phyloP scores from a whole-genome alignment of 2,113 vertebrate genomes.

The Genyomyrus donnyi region DNA sequence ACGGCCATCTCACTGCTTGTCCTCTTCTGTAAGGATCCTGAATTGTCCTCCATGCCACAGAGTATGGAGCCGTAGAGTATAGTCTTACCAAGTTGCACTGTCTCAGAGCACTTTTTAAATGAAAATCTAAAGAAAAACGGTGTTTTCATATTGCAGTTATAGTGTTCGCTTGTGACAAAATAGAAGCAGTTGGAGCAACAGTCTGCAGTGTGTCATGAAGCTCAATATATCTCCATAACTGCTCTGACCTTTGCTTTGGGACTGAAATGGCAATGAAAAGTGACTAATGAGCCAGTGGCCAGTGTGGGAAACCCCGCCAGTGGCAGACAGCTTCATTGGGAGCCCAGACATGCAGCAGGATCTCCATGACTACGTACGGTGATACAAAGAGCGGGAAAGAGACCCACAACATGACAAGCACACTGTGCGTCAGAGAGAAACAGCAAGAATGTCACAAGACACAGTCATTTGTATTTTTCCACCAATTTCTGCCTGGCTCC shows the following conservation, averaged over 20 bases:
- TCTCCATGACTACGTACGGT: conserved; percentile 8
- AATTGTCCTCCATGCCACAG: not conserved
- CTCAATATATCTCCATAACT: not conserved
- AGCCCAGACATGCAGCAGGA: not conserved
- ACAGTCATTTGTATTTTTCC: not conserved
- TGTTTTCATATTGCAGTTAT: not conserved
- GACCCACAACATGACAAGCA: not conserved
- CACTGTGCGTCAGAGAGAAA: not conserved
- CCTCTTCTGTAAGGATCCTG: not conserved
- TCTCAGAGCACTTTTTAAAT: not conserved
- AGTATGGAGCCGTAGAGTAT: not conserved
- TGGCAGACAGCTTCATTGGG: not conserved
- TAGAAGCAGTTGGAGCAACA: not conserved
- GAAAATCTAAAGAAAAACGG: not conserved
- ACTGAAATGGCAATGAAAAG: not conserved
- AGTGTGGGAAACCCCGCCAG: not conserved
- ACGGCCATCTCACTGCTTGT: not conserved
- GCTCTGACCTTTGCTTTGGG: not conserved
- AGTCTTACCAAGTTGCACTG: not conserved
- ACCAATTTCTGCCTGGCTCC: not conserved
- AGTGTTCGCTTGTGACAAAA: not conserved
- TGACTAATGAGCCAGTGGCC: not conserved
- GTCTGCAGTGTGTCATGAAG: not conserved
- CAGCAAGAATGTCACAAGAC: not conserved
- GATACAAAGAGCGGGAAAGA: not conserved